These are phyloP conservation scores for Pleuronectes platessa DNA, from an alignment of 2,113 vertebrate genomes.

Conservation along the genomic window DNA sequence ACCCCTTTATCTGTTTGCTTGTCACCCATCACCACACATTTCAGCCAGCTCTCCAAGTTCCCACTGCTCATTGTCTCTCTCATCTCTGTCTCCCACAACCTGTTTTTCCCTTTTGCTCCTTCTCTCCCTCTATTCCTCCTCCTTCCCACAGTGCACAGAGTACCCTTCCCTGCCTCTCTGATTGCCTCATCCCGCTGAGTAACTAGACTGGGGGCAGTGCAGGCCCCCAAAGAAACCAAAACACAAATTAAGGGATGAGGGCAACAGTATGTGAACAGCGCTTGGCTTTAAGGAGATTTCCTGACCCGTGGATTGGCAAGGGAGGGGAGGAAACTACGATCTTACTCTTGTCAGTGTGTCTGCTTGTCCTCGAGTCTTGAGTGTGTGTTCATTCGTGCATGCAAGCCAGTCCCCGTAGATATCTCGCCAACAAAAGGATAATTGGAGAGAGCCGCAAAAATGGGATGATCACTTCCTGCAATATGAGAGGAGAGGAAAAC, in stretches of 20 bases:
- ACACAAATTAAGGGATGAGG: constrained; percentile 40
- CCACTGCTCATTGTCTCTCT: constrained; percentile 50
- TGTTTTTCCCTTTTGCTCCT: constrained; percentile 30
- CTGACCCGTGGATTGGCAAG: constrained; percentile 29
- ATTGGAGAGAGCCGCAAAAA: constrained; percentile 57
- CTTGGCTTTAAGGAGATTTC: constrained; percentile 45
- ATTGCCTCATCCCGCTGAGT: constrained; percentile 56
- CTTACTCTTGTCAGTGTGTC: constrained; percentile 22
- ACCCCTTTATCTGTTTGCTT: constrained; percentile 16
- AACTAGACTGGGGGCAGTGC: constrained; percentile 43
- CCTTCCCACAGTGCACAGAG: constrained; percentile 34
- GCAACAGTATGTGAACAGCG: constrained; percentile 40
- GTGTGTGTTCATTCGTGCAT: constrained; percentile 43
- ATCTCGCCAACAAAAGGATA: constrained; percentile 40
- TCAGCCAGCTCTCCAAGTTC: constrained; percentile 55
- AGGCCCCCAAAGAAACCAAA: constrained; percentile 45
- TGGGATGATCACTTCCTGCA: constrained; percentile 53
- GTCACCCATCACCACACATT: constrained; percentile 27
- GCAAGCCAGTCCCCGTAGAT: constrained; percentile 45
- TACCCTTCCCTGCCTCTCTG: constrained; percentile 62
- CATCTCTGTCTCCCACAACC: constrained; percentile 24
- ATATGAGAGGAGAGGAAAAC: constrained; percentile 31
- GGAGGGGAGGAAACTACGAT: constrained; percentile 17
- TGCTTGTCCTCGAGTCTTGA: constrained; percentile 39
- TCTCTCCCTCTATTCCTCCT: constrained; percentile 44